Percentiles rank a stretch among this genome's conserved stretches.
These are phyloP conservation scores for Aplochiton taeniatus DNA, from an alignment of 2,797 vertebrate genomes.

Conservation along the genomic window DNA sequence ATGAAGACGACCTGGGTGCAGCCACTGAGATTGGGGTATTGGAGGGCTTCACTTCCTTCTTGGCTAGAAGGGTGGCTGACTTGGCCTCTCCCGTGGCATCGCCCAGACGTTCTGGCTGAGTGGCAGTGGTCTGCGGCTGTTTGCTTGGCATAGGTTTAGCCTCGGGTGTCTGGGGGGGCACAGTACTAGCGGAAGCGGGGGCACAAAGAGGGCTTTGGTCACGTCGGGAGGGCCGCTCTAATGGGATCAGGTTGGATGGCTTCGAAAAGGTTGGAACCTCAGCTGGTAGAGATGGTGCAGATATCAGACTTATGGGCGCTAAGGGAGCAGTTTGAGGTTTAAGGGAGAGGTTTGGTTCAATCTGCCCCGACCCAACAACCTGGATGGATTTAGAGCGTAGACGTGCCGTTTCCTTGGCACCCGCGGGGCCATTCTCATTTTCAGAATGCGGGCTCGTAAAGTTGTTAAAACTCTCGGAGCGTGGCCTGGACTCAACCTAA, in stretches of 20 bases:
- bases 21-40: constrained; percentile 14
- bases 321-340: constrained; percentile 15
- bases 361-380: constrained; percentile 44
- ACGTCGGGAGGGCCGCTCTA: constrained; percentile 14
- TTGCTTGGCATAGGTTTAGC: constrained; percentile 36
- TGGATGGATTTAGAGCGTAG: constrained; percentile 50
- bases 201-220: constrained; percentile 26
- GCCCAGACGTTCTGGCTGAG: constrained; percentile 31
- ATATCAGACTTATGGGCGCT: constrained; percentile 33
- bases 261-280: constrained; percentile 20
- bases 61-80: constrained; percentile 27
- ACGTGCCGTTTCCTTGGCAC: constrained; percentile 37
- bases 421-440: constrained; percentile 58
- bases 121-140: constrained; percentile 46
- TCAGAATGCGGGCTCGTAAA: constrained; percentile 69
- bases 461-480: constrained; percentile 72
- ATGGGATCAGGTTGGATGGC: constrained; percentile 10
- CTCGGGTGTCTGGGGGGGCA: constrained; percentile 31
- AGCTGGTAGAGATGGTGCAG: constrained; percentile 8
- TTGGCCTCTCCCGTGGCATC: constrained; percentile 26
- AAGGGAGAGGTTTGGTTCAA: not conserved
- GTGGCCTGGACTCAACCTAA: constrained; percentile 67
- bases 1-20: constrained; percentile 35
- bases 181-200: not conserved
- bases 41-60: constrained; percentile 30